Percentiles rank a stretch among this genome's conserved stretches.
These are phyloP conservation scores for Takifugu rubripes DNA, from an alignment of 2,797 vertebrate species.

Conservation along the genomic window DNA sequence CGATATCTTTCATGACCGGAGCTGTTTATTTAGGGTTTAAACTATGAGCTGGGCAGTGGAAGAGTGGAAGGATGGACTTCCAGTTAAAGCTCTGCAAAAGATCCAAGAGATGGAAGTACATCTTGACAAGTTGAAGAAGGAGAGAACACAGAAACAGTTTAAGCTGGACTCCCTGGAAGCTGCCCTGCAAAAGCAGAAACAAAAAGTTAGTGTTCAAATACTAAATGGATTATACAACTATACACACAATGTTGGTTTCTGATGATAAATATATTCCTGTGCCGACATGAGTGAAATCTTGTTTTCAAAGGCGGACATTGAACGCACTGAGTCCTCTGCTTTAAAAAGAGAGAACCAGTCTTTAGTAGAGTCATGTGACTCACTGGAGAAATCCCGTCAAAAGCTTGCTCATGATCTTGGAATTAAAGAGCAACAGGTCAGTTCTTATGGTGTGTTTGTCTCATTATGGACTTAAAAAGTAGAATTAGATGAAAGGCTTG, in stretches of 20 bases:
- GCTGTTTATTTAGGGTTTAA: conserved; percentile 15
- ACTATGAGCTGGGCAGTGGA: conserved; percentile 93
- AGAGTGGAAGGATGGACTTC: conserved; percentile 93
- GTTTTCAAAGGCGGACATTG: conserved; percentile 81
- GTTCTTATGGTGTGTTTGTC: too few species aligned
- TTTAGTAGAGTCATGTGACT: conserved; percentile 87
- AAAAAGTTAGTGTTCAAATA: conserved; percentile 77
- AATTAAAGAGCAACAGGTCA: conserved; percentile 88
- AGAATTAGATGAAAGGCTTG: too few species aligned
- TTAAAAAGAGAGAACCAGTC: conserved; percentile 90
- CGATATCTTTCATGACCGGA: background rate
- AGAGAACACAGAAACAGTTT: conserved; percentile 87
- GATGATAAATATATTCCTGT: background rate
- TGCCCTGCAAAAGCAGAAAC: conserved; percentile 88
- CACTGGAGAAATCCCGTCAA: conserved; percentile 84
- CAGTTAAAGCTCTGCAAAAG: conserved; percentile 86
- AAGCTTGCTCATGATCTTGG: conserved; percentile 86
- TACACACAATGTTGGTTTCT: background rate
- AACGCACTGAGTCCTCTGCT: conserved; percentile 81
- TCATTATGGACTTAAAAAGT: too few species aligned
- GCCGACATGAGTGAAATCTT: background rate
- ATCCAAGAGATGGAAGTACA: conserved; percentile 89
- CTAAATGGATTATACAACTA: too few species aligned
- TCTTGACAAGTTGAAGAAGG: conserved; percentile 89
- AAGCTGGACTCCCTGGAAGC: conserved; percentile 88